Base-by-base conservation (phyloP, 2,797 vertebrate species). In the Sarcophilus harrisii region DNA sequence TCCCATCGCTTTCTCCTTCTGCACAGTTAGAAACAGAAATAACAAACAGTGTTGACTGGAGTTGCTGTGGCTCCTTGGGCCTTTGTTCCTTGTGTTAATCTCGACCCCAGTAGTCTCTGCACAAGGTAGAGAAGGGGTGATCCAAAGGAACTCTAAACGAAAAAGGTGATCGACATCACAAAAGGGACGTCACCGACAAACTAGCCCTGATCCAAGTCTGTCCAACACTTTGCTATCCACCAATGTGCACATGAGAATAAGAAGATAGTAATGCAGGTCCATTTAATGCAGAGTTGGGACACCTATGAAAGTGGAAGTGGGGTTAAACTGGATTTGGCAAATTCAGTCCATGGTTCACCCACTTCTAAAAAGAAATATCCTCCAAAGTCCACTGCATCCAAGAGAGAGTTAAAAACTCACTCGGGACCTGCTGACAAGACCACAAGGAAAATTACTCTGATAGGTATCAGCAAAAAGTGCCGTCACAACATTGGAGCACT, bases 1-100 rank as follows among this genome's bases (percentile, higher is more conserved):
- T 96, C 57, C 94, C 97, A 59, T 99, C 99, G 0, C 98, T 96
- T 58, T 99, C 99, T 0, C 99, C 98, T 90, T 99, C 99, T 99
- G 98, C 55, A 98, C 32, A 93, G 93, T 57, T 38, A 92, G 60
- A 32, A 96, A n/a, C 9, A 14, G 10, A 58, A 96, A 6, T 91
- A 94, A 96, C 0, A 92, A 96, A 32, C 38, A 95, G 32, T 38
- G 0, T 55, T 94, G 29, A 18, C 8, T 4, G 93, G 58, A 12
- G 96, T 52, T 94, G 91, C 95, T n/a, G 90, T 94, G 49, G 58
- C 90, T 97, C 81, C 91, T 45, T 92, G 49, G 73, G 91, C 24
- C 21, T 27, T 87, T 27, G 3, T 38, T 21, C 9, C 73, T 87
- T 38, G 24, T 45, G 8, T 24, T 81, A 38, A 81, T 24, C n/a